These are phyloP conservation scores for Bombus difficillimus DNA, from an alignment of 1,140 invertebrate genomes.

Conservation along the genomic window DNA sequence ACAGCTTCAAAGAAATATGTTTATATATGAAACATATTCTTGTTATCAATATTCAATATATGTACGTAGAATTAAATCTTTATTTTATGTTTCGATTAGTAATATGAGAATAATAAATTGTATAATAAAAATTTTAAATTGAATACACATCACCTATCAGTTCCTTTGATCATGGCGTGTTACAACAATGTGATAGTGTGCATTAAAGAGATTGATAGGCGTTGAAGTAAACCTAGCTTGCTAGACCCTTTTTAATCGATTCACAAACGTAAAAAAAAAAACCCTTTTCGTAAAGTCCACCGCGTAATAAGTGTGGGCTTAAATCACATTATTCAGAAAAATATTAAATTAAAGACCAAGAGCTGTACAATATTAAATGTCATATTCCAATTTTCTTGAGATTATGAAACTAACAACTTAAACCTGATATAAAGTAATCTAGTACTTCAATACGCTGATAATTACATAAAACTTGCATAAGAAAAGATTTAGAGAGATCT, in stretches of 20 bases:
- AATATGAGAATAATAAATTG: too few species aligned
- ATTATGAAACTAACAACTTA: neutral
- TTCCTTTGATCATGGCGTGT: slow-evolving; percentile 12
- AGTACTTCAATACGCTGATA: neutral
- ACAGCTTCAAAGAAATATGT: too few species aligned
- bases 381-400: too few species aligned
- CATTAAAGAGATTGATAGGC: slow-evolving; percentile 17
- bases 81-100: too few species aligned
- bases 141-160: neutral
- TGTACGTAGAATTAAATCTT: too few species aligned
- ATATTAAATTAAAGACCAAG: neutral
- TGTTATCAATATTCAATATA: too few species aligned
- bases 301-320: neutral
- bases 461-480: too few species aligned
- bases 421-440: neutral
- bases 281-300: too few species aligned
- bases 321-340: neutral
- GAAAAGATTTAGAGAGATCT: too few species aligned
- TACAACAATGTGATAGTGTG: neutral
- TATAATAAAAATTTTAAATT: neutral
- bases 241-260: neutral
- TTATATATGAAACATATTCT: too few species aligned
- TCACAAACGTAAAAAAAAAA: neutral
- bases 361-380: neutral
- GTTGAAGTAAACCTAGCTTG: neutral